phyloP scores from a whole-genome alignment of 2,888 invertebrate genomes.

The Troides oblongomaculatus region DNA sequence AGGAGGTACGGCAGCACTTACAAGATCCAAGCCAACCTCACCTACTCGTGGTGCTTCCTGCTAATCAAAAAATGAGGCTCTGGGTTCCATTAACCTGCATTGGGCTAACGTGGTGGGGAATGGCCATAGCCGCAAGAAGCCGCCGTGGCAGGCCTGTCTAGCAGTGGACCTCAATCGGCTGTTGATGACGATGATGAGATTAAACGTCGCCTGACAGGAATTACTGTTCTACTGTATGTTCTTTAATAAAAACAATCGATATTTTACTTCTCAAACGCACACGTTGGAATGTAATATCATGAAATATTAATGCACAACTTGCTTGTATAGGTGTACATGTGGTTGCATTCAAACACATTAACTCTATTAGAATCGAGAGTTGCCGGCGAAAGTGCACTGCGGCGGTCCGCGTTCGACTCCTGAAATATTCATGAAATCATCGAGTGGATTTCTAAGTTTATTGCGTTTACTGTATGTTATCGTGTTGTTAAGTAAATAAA shows the following conservation, averaged over 20 bases:
- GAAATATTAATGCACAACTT: no score
- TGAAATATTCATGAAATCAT: slow-evolving; percentile 31
- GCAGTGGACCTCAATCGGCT: background rate
- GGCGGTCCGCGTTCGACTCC: slow-evolving; percentile 1
- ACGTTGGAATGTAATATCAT: no score
- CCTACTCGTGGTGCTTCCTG: no score
- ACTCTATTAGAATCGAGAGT: slow-evolving; percentile 28
- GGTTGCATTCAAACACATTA: slow-evolving; percentile 30
- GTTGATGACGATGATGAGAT: background rate
- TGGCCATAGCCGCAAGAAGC: background rate
- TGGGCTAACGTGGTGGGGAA: no score
- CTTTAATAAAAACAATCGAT: no score
- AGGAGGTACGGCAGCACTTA: no score
- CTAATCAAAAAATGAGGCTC: no score
- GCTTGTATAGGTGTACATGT: background rate
- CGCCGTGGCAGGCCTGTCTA: background rate
- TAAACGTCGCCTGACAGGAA: background rate
- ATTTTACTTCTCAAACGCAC: no score
- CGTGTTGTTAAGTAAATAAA: background rate
- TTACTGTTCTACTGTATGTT: no score
- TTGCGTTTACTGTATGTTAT: slow-evolving; percentile 8
- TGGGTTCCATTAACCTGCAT: no score
- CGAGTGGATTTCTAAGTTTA: slow-evolving; percentile 15
- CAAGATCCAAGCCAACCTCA: no score
- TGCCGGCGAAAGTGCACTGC: slow-evolving; percentile 24